A percentile compares a stretch with the other conserved stretches of the same genome.
Conservation (phyloP, 2,113 vertebrate genomes). For the Marmota flaviventris region DNA sequence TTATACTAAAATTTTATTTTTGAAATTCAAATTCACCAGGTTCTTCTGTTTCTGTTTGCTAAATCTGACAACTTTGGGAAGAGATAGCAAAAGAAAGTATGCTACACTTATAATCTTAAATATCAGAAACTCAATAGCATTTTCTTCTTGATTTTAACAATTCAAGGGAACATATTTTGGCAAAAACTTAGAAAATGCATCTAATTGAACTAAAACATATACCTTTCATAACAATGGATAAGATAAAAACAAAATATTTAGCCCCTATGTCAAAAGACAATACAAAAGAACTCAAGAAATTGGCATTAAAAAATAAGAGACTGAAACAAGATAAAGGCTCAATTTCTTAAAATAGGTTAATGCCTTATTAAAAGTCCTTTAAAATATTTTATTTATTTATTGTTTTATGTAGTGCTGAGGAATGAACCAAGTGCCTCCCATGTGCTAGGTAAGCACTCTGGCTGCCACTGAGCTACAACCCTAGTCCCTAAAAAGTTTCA, state of each 20-base stretch:
- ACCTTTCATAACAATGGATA: neutral
- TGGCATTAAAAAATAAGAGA: neutral
- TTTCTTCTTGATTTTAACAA: constrained; percentile 6
- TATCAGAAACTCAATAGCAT: neutral
- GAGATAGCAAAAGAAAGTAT: neutral
- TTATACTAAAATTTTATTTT: constrained; percentile 34
- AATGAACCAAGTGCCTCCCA: no score
- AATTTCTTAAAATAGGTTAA: constrained; percentile 9
- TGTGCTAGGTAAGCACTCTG: no score
- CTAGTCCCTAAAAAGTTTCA: neutral
- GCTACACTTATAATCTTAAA: constrained; percentile 18
- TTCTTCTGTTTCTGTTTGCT: neutral
- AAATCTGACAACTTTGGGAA: neutral
- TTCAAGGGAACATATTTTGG: neutral
- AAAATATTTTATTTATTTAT: no score
- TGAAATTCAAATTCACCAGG: neutral
- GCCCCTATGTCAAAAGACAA: neutral
- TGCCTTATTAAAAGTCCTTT: neutral
- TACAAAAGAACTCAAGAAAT: neutral
- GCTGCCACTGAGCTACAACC: no score
- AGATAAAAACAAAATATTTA: constrained; percentile 36
- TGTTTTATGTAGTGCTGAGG: no score
- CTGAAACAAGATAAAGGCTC: neutral
- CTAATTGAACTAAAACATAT: neutral
- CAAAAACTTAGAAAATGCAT: neutral